These are phyloP conservation scores for Aphelocoma californica DNA, from an alignment of 2,797 vertebrate genomes.

Conservation along the genomic window DNA sequence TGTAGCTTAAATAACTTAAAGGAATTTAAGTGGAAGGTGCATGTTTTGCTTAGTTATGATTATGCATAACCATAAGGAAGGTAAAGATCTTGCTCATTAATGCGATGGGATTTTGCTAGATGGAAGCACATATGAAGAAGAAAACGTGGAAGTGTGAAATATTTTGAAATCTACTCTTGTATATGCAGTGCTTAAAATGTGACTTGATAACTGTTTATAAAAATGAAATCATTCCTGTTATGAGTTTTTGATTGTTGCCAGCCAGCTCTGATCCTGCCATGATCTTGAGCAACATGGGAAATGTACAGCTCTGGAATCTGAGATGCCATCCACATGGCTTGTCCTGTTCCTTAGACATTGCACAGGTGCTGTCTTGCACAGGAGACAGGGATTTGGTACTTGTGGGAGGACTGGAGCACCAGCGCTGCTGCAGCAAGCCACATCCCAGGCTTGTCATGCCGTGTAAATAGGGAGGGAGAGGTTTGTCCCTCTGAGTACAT, in stretches of 20 bases:
- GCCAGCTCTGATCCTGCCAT: not conserved
- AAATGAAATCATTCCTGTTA: not conserved
- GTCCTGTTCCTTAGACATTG: not conserved
- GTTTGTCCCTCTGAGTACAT: not conserved
- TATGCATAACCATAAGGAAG: not conserved
- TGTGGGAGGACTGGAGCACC: not conserved
- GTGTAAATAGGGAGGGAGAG: not conserved
- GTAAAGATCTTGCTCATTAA: not conserved
- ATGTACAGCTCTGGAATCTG: not conserved
- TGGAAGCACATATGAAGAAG: not conserved
- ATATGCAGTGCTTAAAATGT: not conserved
- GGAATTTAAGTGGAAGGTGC: not conserved
- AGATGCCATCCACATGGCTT: not conserved
- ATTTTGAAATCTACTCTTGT: not conserved
- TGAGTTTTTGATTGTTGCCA: not conserved
- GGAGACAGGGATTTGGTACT: not conserved
- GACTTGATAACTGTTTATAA: not conserved
- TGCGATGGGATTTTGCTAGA: not conserved
- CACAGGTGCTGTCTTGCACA: not conserved
- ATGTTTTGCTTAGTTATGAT: not conserved
- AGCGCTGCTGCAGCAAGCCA: not conserved
- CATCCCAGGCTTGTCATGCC: not conserved
- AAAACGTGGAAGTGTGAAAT: not conserved
- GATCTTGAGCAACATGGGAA: fast-evolving
- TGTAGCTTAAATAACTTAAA: not conserved